These are phyloP conservation scores for Paracyclopina nana DNA, from an alignment of 1,140 invertebrate species.

Conservation along the genomic window DNA sequence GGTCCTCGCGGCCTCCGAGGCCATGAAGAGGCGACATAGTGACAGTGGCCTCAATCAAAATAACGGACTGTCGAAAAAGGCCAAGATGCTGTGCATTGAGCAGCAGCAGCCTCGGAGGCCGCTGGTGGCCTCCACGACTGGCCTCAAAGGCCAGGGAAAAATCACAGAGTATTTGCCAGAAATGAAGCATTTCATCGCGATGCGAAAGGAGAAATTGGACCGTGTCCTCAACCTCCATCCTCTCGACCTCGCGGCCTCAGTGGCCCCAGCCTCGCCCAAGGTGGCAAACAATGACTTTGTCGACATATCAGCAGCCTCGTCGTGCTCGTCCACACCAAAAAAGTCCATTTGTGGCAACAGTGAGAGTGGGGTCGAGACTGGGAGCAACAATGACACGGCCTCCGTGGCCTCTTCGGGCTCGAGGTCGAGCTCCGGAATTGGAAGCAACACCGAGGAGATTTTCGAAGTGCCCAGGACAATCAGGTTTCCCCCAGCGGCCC, in stretches of 20 bases:
- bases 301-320: not conserved
- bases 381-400: not conserved
- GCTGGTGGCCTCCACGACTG: not conserved
- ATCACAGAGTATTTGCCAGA: slow-evolving; percentile 3
- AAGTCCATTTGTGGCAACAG: not conserved
- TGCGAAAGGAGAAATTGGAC: slow-evolving; percentile 4
- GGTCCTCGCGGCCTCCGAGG: not conserved
- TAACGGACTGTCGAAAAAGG: slow-evolving; percentile 1
- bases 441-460: not conserved
- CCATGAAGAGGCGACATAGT: not conserved
- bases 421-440: not conserved
- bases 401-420: not conserved
- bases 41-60: not conserved
- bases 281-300: not conserved
- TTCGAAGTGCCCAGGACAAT: slow-evolving; percentile 7
- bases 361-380: not conserved
- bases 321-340: not conserved
- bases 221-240: slow-evolving; percentile 3
- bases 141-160: not conserved
- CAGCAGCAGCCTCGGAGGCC: not conserved
- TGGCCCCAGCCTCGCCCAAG: not conserved
- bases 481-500: not conserved
- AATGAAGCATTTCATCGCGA: slow-evolving; percentile 7
- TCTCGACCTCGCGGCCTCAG: not conserved
- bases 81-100: not conserved